These are phyloP conservation scores for Camponotus vicinus DNA, from an alignment of 1,140 invertebrate species.

Conservation along the genomic window DNA sequence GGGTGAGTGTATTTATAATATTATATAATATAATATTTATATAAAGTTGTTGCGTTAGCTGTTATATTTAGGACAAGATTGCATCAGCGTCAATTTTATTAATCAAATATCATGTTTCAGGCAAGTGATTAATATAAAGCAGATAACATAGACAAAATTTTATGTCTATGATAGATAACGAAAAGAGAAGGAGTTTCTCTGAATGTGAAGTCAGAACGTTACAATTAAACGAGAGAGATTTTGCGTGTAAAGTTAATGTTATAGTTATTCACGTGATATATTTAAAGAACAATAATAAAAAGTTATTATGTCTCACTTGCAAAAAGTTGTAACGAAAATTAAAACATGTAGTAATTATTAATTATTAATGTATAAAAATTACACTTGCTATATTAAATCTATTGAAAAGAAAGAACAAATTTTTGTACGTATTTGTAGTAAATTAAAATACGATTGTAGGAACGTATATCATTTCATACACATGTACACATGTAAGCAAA, in stretches of 20 bases:
- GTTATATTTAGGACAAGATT: neutral
- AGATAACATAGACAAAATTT: conserved; percentile 2
- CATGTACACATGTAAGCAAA: conserved; percentile 40
- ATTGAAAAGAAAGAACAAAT: neutral
- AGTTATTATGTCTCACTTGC: neutral
- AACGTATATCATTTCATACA: neutral
- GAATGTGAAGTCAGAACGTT: neutral
- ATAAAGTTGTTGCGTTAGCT: conserved; percentile 6
- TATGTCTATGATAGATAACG: conserved; percentile 9
- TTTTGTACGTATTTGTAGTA: neutral
- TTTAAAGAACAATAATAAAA: conserved; percentile 9
- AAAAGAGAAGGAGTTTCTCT: conserved; percentile 7
- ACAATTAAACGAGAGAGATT: neutral
- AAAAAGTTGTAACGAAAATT: neutral
- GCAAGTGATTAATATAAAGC: neutral
- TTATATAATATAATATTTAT: neutral
- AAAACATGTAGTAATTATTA: neutral
- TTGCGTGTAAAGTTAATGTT: neutral
- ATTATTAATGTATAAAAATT: conserved; percentile 4
- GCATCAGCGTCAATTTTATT: conserved; percentile 1
- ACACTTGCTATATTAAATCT: neutral
- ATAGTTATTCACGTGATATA: neutral
- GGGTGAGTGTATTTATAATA: too few relatives aligned
- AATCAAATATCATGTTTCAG: neutral
- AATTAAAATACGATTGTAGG: conserved; percentile 3